Evolutionary conservation across 2,888 invertebrate genomes (phyloP).

Genomic region (Unio pictorum): DNA sequence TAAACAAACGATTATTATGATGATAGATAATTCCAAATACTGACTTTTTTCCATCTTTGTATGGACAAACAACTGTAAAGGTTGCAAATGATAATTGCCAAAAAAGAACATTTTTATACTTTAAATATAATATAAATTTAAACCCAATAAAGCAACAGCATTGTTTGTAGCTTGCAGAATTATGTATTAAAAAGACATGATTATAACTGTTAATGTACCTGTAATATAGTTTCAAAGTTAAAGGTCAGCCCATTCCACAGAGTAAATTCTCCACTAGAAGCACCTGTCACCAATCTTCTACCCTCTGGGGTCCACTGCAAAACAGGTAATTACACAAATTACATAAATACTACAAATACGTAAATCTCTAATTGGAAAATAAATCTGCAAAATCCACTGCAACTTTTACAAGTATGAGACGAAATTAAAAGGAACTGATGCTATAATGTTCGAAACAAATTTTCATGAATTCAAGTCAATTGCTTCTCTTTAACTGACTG

Average conservation of each 20-base stretch:
- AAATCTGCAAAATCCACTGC: background rate
- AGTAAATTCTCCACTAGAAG: conserved; percentile 99
- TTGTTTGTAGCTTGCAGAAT: background rate
- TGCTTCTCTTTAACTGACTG: no score
- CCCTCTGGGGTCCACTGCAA: conserved; percentile 97
- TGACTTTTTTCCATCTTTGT: no score
- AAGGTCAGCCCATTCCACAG: conserved; percentile 99
- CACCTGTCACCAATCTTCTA: conserved; percentile 95
- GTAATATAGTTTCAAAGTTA: conserved; percentile 99
- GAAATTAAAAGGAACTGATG: background rate
- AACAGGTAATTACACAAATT: conserved; percentile 3
- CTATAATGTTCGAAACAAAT: background rate
- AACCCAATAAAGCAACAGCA: background rate
- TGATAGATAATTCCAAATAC: no score
- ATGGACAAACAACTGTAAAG: no score
- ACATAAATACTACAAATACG: background rate
- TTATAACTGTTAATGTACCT: conserved; percentile 76
- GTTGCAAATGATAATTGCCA: no score
- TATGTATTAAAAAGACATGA: background rate
- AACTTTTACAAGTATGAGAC: background rate
- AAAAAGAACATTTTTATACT: no score
- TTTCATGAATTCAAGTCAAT: background rate
- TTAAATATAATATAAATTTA: no score
- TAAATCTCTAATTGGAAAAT: background rate
- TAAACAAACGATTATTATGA: no score